Evolutionary conservation across 2,888 invertebrate genomes (phyloP), one percentile per base, ranked within the genome.

Genomic region (Asteroscopus sphinx): DNA sequence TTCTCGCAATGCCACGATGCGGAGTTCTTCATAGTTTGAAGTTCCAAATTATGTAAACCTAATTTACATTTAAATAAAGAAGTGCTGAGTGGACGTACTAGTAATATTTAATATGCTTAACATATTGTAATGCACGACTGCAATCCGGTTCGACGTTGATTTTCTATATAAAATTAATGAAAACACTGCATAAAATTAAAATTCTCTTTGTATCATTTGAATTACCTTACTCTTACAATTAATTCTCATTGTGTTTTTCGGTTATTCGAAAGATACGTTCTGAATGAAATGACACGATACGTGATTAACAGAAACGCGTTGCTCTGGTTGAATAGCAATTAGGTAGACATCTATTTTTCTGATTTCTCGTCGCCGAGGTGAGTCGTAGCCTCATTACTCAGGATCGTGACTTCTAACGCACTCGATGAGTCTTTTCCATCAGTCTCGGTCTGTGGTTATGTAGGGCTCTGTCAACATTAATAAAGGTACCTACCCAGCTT

Each of bases 11-110:
- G 42, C 56, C 46, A 46, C 63, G 48, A 52, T 53, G 68, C 68
- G 16, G 48, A 61, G 57, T 59, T 65, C 61, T 59, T 65, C 61
- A 65, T 61, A 63, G 39, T 56, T 52, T 30, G 57, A 66, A 76
- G 51, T 70, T 68, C 40, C 33, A 54, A 72, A 76, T 80, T 68
- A 73, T 70, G 70, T 69, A 52, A 73, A 77, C 65, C 58, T 61
- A 70, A 79, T 79, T 81, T 76, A 59, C 77, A 80, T 81, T 70
- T 77, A 77, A 76, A 80, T 79, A 68, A 77, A 75, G 65, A 58
- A 71, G 53, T 44, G 26, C 33, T 48, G 40, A 32, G 17, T 37
- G 33, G 12, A 47, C n/a, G 57, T 54, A 54, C 66, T 40, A 65
- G 73, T 52, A 12, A 39, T 67, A 71, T 68, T 69, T 66, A 51